Conservation (phyloP, 2,888 invertebrate species). For the Zonitis immaculata region DNA sequence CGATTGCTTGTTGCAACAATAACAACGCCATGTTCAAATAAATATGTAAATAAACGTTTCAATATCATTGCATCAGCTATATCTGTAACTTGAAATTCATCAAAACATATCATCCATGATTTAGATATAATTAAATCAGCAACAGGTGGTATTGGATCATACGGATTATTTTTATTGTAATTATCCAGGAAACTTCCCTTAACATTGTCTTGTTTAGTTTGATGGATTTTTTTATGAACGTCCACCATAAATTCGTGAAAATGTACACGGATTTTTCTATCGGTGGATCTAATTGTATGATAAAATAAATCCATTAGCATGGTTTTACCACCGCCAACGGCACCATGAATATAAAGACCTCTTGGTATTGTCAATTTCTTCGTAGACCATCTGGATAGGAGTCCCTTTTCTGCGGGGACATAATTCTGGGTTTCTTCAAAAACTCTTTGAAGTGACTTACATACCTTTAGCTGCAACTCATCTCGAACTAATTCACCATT, state of each 20-base stretch:
- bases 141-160: slow-evolving; percentile 93
- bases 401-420: slow-evolving; percentile 49
- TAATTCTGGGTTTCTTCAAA: slow-evolving; percentile 61
- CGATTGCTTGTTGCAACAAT: slow-evolving; percentile 96
- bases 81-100: slow-evolving; percentile 98
- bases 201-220: slow-evolving; percentile 65
- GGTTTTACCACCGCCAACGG: slow-evolving; percentile 95
- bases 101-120: slow-evolving; percentile 93
- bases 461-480: slow-evolving; percentile 66
- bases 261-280: slow-evolving; percentile 78
- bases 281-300: slow-evolving; percentile 65
- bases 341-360: slow-evolving; percentile 85
- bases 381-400: slow-evolving; percentile 45
- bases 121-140: slow-evolving; percentile 80
- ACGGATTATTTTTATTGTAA: slow-evolving; percentile 59
- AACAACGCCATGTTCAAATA: slow-evolving; percentile 87
- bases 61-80: slow-evolving; percentile 99
- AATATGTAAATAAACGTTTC: slow-evolving; percentile 88
- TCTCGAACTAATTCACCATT: slow-evolving; percentile 62
- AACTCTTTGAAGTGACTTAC: slow-evolving; percentile 62
- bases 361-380: slow-evolving; percentile 53
- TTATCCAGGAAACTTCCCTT: slow-evolving; percentile 39
- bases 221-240: slow-evolving; percentile 86
- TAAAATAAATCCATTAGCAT: slow-evolving; percentile 99
- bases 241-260: slow-evolving; percentile 98